Evolutionary conservation across 2,797 vertebrate species (phyloP).

Genomic region (Rachycentron canadum): DNA sequence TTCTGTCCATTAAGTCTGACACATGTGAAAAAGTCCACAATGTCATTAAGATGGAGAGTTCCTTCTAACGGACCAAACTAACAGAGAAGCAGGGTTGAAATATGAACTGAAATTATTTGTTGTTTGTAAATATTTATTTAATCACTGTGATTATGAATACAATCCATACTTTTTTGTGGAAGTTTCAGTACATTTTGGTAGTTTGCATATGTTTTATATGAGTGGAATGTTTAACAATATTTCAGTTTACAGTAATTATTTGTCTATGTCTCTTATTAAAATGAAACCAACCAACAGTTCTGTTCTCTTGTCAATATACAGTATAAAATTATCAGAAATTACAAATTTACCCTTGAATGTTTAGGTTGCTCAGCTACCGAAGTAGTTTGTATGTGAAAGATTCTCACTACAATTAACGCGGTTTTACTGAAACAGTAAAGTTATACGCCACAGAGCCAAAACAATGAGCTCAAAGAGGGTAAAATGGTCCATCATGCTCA

Average conservation of each 20-base stretch:
- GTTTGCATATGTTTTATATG: constrained; percentile 42
- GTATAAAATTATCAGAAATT: neutral
- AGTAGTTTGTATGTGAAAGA: neutral
- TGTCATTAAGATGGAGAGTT: constrained; percentile 73
- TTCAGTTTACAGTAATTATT: constrained; percentile 24
- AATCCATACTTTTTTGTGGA: constrained; percentile 4
- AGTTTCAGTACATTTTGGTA: neutral
- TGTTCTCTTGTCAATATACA: neutral
- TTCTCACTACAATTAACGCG: neutral
- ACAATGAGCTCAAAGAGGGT: neutral
- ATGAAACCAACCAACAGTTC: constrained; percentile 3
- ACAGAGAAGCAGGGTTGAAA: neutral
- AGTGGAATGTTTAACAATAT: constrained; percentile 24
- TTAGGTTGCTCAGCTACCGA: no score
- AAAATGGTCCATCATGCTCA: neutral
- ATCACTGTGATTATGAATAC: constrained; percentile 16
- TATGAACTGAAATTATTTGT: constrained; percentile 17
- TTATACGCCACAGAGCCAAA: neutral
- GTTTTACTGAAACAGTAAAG: neutral
- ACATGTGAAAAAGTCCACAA: constrained; percentile 36
- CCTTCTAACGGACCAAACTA: constrained; percentile 58
- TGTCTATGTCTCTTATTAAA: constrained; percentile 25
- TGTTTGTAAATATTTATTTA: constrained; percentile 65
- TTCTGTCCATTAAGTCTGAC: constrained; percentile 59
- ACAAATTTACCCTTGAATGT: neutral